Evolutionary conservation across 2,113 vertebrate genomes (phyloP), one percentile per base, ranked within the genome.

Genomic region (Corvus cornix): DNA sequence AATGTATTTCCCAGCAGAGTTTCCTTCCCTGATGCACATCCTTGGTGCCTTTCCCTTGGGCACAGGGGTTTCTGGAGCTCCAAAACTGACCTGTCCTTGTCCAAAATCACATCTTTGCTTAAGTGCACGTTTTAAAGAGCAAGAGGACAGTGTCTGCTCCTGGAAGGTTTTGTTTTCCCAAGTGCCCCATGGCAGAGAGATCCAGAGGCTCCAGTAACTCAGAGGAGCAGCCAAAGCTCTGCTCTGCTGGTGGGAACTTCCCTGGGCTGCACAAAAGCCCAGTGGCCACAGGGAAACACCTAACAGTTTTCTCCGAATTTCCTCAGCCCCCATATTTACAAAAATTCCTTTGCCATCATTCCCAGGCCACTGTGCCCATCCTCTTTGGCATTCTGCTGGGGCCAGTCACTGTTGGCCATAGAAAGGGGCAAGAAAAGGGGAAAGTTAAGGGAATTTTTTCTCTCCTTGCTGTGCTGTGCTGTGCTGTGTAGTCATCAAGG

Each of bases 131-230:
- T 68, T 41, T 20, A 28, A 79, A 46, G 37, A 75, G 39, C 75
- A 69, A 21, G 48, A 80, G 62, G 31, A 23, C 22, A 14, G 0
- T 6, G 11, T 23, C 17, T 75, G 60, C 24, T 49, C 2, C 35
- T 11, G 8, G 14, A 11, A n/a, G 17, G 1, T 7, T 48, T 28
- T 26, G 10, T 10, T 6, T 56, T 37, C 20, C 24, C 5, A 1
- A 18, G 18, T 18, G 2, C 12, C 13, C 30, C 9, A 2, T 1
- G 16, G 37, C 48, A 60, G n/a, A 59, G 52, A 31, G 43, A 51
- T 35, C n/a, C n/a, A 43, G 60, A 58, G 48, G 51, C n/a, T 86
- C 6, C 63, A 26, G 75, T 77, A 87, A 80, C 60, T 89, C 81
- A 81, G 55, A 62, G 77, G 63, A 77, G 68, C 83, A 85, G 30